Conservation (phyloP, 2,797 vertebrate genomes). For the Sebastes steindachneri region DNA sequence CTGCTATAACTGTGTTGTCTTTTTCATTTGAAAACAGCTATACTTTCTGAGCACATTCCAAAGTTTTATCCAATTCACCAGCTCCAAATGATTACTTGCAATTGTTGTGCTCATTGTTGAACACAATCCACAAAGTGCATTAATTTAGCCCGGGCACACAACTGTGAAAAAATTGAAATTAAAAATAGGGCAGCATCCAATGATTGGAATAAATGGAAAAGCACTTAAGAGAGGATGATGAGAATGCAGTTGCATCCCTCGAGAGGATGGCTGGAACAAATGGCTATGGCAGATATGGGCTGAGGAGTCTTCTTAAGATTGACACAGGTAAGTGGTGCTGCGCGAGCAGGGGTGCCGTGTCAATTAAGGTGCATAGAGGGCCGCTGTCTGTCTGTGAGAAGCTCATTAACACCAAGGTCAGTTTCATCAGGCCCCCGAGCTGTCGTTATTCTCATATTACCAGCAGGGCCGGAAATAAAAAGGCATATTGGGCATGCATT, state of each 20-base stretch:
- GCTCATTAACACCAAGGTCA: conserved; percentile 85
- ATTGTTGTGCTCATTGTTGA: conserved; percentile 51
- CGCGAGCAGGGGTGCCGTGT: conserved; percentile 60
- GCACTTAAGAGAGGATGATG: conserved; percentile 58
- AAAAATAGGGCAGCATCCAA: conserved; percentile 36
- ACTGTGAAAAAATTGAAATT: conserved; percentile 48
- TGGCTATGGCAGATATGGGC: conserved; percentile 65
- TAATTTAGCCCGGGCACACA: conserved; percentile 35
- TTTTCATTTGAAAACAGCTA: conserved; percentile 32
- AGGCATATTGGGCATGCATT: conserved; percentile 28
- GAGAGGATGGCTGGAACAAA: conserved; percentile 64
- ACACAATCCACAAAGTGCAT: conserved; percentile 51
- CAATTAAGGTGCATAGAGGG: conserved; percentile 68
- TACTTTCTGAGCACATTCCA: conserved; percentile 25
- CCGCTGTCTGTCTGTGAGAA: conserved; percentile 70
- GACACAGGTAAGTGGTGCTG: conserved; percentile 78
- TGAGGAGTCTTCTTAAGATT: conserved; percentile 70
- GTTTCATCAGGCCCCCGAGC: conserved; percentile 78
- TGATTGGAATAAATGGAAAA: conserved; percentile 57
- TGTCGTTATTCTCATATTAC: conserved; percentile 75
- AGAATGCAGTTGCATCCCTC: conserved; percentile 53
- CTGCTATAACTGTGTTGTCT: not conserved
- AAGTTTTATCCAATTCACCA: conserved; percentile 36
- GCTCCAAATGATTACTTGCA: conserved; percentile 51
- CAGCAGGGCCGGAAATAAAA: conserved; percentile 58